Evolutionary conservation across 2,888 invertebrate genomes (phyloP).

Genomic region (Drepana falcataria): DNA sequence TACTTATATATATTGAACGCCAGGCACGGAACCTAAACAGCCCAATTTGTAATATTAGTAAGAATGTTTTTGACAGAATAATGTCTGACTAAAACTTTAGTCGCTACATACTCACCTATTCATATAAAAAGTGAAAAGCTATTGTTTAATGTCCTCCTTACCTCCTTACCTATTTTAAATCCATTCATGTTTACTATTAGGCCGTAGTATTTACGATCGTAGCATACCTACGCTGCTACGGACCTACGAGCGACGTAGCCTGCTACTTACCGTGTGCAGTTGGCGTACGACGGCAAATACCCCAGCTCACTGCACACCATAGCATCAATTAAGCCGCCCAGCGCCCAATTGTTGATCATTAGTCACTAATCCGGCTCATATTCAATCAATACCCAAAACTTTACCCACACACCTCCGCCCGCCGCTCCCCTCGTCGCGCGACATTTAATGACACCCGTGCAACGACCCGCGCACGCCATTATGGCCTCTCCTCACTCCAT

Average conservation of each 20-base stretch:
- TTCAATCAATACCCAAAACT: constrained; percentile 80
- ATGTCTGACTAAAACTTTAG: no score
- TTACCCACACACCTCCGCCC: constrained; percentile 75
- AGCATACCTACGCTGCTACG: background rate
- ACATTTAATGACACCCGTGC: constrained; percentile 80
- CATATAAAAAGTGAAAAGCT: no score
- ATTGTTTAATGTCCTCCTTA: no score
- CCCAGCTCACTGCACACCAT: constrained; percentile 12
- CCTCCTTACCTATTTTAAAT: background rate
- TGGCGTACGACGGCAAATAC: background rate
- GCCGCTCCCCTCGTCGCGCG: constrained; percentile 72
- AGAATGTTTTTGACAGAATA: no score
- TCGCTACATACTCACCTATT: no score
- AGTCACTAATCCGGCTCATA: constrained; percentile 76
- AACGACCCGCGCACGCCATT: constrained; percentile 51
- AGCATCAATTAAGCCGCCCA: constrained; percentile 46
- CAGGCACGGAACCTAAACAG: no score
- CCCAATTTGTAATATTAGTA: no score
- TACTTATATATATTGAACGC: no score
- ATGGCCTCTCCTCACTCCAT: constrained; percentile 50
- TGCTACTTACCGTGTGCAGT: background rate
- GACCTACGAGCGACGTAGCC: background rate
- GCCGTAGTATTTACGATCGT: background rate
- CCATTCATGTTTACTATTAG: background rate
- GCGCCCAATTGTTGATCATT: constrained; percentile 75